A percentile compares a stretch with the other conserved stretches of the same genome.
Conservation (phyloP, 1,140 invertebrate genomes). For the Pogonomyrmex barbatus region DNA sequence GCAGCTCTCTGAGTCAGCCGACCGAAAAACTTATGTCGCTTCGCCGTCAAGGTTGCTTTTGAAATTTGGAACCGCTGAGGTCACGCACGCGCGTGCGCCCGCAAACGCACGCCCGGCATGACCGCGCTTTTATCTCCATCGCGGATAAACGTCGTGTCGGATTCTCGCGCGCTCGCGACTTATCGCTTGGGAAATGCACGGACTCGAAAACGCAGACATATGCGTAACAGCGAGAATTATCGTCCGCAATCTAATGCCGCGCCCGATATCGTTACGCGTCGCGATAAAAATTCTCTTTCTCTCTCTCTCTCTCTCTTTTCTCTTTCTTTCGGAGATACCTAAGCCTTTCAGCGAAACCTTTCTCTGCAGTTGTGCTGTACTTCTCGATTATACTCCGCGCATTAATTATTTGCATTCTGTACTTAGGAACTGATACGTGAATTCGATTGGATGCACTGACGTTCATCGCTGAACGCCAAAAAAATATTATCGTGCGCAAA, state of each 20-base stretch:
- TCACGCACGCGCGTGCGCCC: background rate
- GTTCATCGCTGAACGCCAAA: background rate
- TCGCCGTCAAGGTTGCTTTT: conserved; percentile 45
- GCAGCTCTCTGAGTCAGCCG: conserved; percentile 43
- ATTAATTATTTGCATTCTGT: background rate
- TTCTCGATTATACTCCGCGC: background rate
- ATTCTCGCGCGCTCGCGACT: background rate
- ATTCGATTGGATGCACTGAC: background rate
- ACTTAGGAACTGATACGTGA: background rate
- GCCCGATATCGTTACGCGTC: conserved; percentile 15
- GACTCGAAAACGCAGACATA: background rate
- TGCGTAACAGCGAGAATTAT: conserved; percentile 30
- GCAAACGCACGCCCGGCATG: background rate
- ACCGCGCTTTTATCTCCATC: conserved; percentile 16
- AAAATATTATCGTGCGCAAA: background rate
- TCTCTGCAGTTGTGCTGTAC: background rate
- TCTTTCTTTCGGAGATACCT: background rate
- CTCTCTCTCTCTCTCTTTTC: background rate
- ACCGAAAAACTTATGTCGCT: conserved; percentile 50
- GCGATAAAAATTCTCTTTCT: conserved; percentile 24
- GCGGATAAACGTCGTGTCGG: conserved; percentile 4
- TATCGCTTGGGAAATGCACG: conserved; percentile 24
- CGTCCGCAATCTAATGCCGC: conserved; percentile 32
- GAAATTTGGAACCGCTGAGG: conserved; percentile 47
- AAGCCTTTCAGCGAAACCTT: conserved; percentile 7